Evolutionary conservation across 2,888 invertebrate species (phyloP).

Genomic region (Hirudinaria manillensis): DNA sequence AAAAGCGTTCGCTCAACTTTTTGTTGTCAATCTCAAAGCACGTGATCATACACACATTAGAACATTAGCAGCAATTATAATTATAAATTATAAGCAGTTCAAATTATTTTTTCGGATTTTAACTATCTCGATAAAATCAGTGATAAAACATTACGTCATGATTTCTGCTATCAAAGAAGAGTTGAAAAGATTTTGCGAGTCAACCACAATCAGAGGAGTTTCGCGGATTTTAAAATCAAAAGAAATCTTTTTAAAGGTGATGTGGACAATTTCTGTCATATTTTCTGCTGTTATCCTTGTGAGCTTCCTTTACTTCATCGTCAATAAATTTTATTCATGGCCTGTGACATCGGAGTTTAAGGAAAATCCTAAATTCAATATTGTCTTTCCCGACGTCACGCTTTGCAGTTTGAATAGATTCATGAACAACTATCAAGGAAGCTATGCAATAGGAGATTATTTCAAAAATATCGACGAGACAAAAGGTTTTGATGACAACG

Average conservation of each 20-base stretch:
- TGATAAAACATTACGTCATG: no score
- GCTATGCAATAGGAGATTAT: no score
- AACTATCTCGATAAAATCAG: no score
- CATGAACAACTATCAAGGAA: neutral
- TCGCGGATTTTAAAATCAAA: conserved; percentile 21
- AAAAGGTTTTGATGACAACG: no score
- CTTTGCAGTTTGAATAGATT: neutral
- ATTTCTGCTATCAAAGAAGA: neutral
- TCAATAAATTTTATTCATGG: conserved; percentile 6
- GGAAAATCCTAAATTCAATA: neutral
- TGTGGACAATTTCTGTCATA: conserved; percentile 17
- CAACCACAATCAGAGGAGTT: conserved; percentile 23
- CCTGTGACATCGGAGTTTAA: conserved; percentile 16
- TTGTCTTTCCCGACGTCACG: conserved; percentile 17
- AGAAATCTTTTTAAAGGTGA: neutral
- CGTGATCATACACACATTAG: no score
- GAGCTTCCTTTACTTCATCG: neutral
- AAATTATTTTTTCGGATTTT: no score
- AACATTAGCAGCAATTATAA: no score
- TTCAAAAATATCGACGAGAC: no score
- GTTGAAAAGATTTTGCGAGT: conserved; percentile 23
- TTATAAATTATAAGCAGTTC: no score
- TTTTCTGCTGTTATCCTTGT: neutral
- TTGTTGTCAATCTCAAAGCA: no score
- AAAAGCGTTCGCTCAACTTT: no score